phyloP scores from a whole-genome alignment of 2,113 vertebrate genomes.

The Propithecus coquereli region DNA sequence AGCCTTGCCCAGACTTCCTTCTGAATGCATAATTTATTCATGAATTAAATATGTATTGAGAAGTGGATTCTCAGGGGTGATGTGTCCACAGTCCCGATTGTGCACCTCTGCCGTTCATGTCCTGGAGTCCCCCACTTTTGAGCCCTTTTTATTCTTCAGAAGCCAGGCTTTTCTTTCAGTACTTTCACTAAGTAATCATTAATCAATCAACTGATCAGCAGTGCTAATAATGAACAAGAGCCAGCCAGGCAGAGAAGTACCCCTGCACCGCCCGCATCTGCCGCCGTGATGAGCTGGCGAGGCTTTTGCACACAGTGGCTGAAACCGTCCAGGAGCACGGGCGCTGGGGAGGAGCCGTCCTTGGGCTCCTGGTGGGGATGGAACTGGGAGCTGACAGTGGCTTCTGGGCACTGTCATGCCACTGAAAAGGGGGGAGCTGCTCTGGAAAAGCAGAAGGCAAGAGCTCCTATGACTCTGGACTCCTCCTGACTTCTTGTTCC shows the following conservation, averaged over 20 bases:
- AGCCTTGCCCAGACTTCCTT: background rate
- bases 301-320: background rate
- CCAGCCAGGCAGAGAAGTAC: background rate
- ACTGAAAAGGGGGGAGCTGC: background rate
- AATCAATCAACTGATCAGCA: background rate
- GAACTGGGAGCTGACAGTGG: background rate
- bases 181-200: background rate
- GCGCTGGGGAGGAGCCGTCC: background rate
- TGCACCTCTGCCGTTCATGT: accelerated
- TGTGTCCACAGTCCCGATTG: too few relatives aligned
- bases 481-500: background rate
- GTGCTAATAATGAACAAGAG: background rate
- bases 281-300: background rate
- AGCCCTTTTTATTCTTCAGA: background rate
- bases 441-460: too few relatives aligned
- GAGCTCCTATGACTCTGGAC: accelerated
- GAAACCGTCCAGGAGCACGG: background rate
- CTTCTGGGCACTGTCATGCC: accelerated
- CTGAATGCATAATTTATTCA: too few relatives aligned
- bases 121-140: too few relatives aligned
- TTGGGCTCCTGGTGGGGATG: background rate
- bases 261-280: background rate
- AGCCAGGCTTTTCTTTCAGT: background rate
- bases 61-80: background rate
- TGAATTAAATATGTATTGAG: too few relatives aligned